Evolutionary conservation across 2,888 invertebrate genomes (phyloP), one percentile per base, ranked within the genome.

Genomic region (Zonitis immaculata): DNA sequence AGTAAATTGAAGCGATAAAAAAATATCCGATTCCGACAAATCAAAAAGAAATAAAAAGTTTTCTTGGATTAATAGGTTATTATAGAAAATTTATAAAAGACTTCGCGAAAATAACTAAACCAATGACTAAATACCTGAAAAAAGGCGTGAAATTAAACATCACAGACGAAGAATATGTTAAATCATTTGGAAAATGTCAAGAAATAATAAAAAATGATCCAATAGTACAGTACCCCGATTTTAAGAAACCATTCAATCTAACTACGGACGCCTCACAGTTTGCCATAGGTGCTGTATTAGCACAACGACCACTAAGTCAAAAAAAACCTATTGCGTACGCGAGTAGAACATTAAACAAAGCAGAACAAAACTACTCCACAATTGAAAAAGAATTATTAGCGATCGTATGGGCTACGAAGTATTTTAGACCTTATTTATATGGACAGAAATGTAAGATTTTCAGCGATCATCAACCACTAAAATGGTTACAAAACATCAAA

Each of bases 401-500:
- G 1, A 52, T 49, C 1, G 46, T 58, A 6, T 56, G 52, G 52
- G 46, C 49, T 3, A 20, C 42, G 1, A 50, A 52, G 44, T 50
- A 55, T 18, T 56, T 53, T 12, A 11, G 53, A 11, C 50, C 57
- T n/a, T 54, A 54, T 8, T 8, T 49, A 0, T 54, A 35, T 22
- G 49, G 42, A 12, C n/a, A 32, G n/a, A 45, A 49, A 43, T 58
- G 53, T 35, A 52, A 22, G 12, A 22, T 52, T 53, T 64, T 70
- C 3, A 76, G 73, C 0, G 76, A 77, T 47, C 75, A 76, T 51
- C 61, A 67, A 47, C 72, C 72, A 1, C 48, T 75, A 3, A 62
- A 59, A 3, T 75, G 72, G 69, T 46, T 75, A 1, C 30, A 30
- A 74, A 74, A 60, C 72, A 75, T 7, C 73, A 73, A 0, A 72